A percentile compares a stretch with the other conserved stretches of the same genome.
These are phyloP conservation scores for Pagetopsis macropterus DNA, from an alignment of 2,797 vertebrate species.

Conservation along the genomic window DNA sequence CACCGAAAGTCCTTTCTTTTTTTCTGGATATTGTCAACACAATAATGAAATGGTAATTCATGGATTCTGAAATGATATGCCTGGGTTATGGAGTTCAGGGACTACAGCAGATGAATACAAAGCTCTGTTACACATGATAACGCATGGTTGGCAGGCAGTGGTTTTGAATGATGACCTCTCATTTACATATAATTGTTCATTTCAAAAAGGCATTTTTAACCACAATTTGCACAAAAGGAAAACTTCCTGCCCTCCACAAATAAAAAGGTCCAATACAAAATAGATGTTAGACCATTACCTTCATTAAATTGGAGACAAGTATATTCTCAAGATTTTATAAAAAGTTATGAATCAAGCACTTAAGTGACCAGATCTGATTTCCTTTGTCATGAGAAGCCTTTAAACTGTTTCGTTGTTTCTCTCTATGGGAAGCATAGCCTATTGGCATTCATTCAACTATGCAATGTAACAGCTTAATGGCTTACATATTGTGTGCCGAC, in stretches of 20 bases:
- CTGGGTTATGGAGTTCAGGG: slow-evolving; percentile 28
- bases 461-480: slow-evolving; percentile 38
- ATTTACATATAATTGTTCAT: slow-evolving; percentile 6
- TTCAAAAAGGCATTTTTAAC: background rate
- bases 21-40: slow-evolving; percentile 6
- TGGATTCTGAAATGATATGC: slow-evolving; percentile 17
- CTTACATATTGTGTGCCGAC: slow-evolving; percentile 28
- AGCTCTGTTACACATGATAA: slow-evolving; percentile 1
- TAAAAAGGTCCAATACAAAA: slow-evolving; percentile 16
- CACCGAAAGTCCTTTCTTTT: background rate
- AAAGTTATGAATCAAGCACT: background rate
- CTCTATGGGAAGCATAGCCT: slow-evolving; percentile 28
- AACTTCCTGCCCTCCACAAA: background rate
- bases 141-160: background rate
- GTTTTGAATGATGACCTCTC: background rate
- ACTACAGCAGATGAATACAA: slow-evolving; percentile 8
- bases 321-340: slow-evolving; percentile 4
- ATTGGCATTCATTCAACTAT: slow-evolving; percentile 30
- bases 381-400: slow-evolving; percentile 8
- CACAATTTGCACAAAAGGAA: background rate
- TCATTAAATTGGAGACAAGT: background rate
- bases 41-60: slow-evolving; percentile 48
- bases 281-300: background rate
- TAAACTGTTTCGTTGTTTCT: slow-evolving; percentile 27
- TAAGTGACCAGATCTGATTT: slow-evolving; percentile 11